Evolutionary conservation across 1,140 invertebrate genomes (phyloP).

Genomic region (Drosophila ananassae): DNA sequence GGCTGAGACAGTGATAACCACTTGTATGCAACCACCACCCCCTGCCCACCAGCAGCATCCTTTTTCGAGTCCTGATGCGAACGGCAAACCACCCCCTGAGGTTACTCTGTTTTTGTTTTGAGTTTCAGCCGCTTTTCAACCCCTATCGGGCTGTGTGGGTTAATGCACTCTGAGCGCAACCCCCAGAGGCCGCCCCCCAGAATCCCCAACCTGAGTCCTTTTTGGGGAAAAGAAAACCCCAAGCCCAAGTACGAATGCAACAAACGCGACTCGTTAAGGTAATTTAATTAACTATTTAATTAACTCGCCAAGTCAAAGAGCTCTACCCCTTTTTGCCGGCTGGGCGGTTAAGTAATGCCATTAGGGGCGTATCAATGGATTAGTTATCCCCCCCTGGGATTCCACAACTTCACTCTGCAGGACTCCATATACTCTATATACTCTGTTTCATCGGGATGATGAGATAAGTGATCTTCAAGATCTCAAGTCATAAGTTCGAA

Average conservation of each 20-base stretch:
- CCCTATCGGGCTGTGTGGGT: constrained; percentile 61
- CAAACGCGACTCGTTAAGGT: constrained; percentile 46
- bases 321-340: neutral
- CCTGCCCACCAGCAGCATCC: constrained; percentile 13
- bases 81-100: constrained; percentile 32
- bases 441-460: too few relatives aligned
- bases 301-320: constrained; percentile 58
- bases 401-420: neutral
- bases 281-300: constrained; percentile 78
- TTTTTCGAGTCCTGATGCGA: constrained; percentile 11
- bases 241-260: neutral
- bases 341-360: constrained; percentile 16
- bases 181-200: constrained; percentile 27
- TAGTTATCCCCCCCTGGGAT: neutral
- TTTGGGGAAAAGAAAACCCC: neutral
- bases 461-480: too few relatives aligned
- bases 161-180: constrained; percentile 86
- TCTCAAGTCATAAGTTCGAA: too few relatives aligned
- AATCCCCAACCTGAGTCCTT: constrained; percentile 8
- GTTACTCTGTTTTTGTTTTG: constrained; percentile 19
- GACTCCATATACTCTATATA: too few relatives aligned
- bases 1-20: constrained; percentile 64
- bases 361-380: constrained; percentile 12
- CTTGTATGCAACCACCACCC: constrained; percentile 66
- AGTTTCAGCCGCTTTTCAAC: constrained; percentile 58